Conservation (phyloP, 2,113 vertebrate species). For the Prionailurus viverrinus region DNA sequence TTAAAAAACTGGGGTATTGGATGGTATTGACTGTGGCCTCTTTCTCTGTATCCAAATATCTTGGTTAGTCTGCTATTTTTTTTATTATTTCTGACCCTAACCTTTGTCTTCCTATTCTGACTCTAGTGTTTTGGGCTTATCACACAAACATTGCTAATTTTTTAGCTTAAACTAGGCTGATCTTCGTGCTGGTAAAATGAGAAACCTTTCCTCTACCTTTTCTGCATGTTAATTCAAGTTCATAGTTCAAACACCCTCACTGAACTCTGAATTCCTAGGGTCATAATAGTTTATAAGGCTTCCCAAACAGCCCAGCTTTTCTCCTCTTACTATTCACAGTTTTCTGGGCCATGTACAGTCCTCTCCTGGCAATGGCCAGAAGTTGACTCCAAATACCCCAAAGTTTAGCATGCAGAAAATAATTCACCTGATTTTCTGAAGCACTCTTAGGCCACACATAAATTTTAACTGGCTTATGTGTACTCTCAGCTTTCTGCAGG, state of each 20-base stretch:
- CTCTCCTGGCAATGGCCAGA: neutral
- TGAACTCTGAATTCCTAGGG: neutral
- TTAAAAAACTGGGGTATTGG: neutral
- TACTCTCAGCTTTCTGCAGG: conserved; percentile 38
- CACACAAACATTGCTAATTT: neutral
- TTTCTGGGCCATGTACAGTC: neutral
- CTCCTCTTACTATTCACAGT: neutral
- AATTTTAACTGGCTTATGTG: conserved; percentile 15
- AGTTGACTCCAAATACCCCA: neutral
- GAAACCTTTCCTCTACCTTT: neutral
- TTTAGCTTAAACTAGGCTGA: neutral
- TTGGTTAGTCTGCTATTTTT: neutral
- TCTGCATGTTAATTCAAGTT: neutral
- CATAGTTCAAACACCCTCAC: neutral
- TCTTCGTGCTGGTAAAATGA: neutral
- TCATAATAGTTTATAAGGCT: neutral
- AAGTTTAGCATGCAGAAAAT: neutral
- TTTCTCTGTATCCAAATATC: neutral
- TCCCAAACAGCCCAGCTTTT: neutral
- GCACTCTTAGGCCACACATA: neutral
- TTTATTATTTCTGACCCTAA: neutral
- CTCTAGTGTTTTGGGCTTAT: neutral
- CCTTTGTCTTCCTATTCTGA: neutral
- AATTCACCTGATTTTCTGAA: neutral
- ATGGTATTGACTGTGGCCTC: neutral